These are phyloP conservation scores for Ctenoplectra terminalis DNA, from an alignment of 1,140 invertebrate genomes.

Conservation along the genomic window DNA sequence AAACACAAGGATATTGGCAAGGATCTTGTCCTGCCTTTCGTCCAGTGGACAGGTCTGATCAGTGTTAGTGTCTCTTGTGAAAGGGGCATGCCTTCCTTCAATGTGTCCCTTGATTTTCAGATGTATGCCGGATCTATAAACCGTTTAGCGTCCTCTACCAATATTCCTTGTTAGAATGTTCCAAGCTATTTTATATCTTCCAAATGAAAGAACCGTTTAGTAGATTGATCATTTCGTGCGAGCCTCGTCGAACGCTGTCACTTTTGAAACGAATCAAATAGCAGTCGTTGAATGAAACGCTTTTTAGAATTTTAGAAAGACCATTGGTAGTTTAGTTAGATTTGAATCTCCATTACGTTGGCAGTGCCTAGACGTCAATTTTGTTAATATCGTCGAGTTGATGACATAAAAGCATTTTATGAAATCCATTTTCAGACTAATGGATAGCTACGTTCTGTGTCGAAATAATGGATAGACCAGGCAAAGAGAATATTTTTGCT, in stretches of 20 bases:
- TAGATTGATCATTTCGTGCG: too few relatives aligned
- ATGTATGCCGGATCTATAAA: neutral
- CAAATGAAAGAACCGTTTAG: neutral
- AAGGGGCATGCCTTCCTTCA: neutral
- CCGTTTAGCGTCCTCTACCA: neutral
- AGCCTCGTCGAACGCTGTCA: neutral
- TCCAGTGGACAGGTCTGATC: constrained; percentile 5
- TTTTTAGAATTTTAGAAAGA: neutral
- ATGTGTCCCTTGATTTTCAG: neutral
- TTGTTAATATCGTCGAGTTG: constrained; percentile 32
- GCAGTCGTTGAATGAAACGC: neutral
- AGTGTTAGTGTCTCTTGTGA: neutral
- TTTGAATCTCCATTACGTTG: constrained; percentile 36
- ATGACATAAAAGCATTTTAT: constrained; percentile 58
- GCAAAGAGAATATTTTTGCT: constrained; percentile 35
- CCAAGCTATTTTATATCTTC: too few relatives aligned
- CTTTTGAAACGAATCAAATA: too few relatives aligned
- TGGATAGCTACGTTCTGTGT: constrained; percentile 49
- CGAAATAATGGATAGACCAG: constrained; percentile 45
- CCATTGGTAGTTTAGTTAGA: constrained; percentile 17
- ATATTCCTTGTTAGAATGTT: neutral
- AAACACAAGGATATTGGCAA: constrained; percentile 36
- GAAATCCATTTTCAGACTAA: constrained; percentile 58
- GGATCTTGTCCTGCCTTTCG: constrained; percentile 18
- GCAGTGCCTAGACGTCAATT: constrained; percentile 22